These are phyloP conservation scores for Aplocera efformata DNA, from an alignment of 2,888 invertebrate genomes.

Conservation along the genomic window DNA sequence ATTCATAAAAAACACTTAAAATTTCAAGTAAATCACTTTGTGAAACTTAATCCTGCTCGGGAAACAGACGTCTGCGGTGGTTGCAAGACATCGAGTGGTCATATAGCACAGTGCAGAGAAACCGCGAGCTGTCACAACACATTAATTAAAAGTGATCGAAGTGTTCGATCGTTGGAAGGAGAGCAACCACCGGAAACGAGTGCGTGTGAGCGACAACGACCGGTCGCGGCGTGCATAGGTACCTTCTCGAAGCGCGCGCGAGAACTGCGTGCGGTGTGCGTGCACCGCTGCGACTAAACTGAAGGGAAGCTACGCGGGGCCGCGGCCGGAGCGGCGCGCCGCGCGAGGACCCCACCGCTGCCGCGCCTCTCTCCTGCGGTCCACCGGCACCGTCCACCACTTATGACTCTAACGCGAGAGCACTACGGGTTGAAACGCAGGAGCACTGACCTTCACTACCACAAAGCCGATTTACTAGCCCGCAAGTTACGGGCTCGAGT, in stretches of 20 bases:
- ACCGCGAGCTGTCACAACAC: conserved; percentile 33
- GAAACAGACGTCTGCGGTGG: conserved; percentile 20
- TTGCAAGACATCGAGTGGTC: conserved; percentile 5
- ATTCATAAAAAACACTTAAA: conserved; percentile 22
- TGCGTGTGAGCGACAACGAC: conserved; percentile 45
- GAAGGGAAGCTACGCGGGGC: conserved; percentile 60
- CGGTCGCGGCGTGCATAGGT: conserved; percentile 53
- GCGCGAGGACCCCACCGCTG: conserved; percentile 69
- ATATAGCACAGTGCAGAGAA: conserved; percentile 22
- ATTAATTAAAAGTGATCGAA: conserved; percentile 24
- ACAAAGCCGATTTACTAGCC: conserved; percentile 38
- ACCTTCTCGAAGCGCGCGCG: conserved; percentile 78
- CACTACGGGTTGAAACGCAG: conserved; percentile 71
- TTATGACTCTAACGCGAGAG: conserved; percentile 67
- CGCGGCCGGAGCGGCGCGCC: conserved; percentile 32
- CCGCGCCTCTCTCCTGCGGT: conserved; percentile 67
- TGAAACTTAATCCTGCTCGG: conserved; percentile 6
- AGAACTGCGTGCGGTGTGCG: conserved; percentile 81
- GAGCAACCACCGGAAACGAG: conserved; percentile 72
- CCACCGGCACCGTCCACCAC: conserved; percentile 54
- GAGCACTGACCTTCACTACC: conserved; percentile 70
- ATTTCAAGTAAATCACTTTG: conserved; percentile 13
- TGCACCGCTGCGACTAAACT: conserved; percentile 78
- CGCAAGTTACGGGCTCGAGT: conserved; percentile 41
- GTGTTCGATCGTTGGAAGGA: conserved; percentile 40